Percentiles rank a stretch among this genome's conserved stretches.
phyloP scores from a whole-genome alignment of 2,888 invertebrate genomes.

The Ceriagrion tenellum region DNA sequence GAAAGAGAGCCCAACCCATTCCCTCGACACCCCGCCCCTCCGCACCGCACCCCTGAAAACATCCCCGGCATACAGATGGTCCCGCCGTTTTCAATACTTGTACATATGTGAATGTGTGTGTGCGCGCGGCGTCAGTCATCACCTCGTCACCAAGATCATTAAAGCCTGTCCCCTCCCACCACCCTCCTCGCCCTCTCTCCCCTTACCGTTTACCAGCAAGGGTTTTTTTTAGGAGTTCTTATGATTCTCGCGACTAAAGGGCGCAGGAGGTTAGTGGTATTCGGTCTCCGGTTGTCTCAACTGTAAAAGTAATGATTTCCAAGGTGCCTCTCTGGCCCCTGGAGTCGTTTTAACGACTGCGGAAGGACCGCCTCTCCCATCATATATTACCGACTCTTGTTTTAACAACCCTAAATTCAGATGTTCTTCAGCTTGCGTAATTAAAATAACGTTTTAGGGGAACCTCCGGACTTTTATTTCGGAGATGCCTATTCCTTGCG shows the following conservation, averaged over 20 bases:
- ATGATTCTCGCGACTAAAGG: background rate
- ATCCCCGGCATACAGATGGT: slow-evolving; percentile 36
- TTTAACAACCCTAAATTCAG: background rate
- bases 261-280: background rate
- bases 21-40: background rate
- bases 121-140: slow-evolving; percentile 35
- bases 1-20: slow-evolving; percentile 25
- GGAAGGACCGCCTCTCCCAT: background rate
- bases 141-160: slow-evolving; percentile 53
- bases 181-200: background rate
- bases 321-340: background rate
- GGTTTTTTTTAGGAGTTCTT: background rate
- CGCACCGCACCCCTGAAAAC: background rate
- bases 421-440: background rate
- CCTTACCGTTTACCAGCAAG: background rate
- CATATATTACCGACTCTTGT: background rate
- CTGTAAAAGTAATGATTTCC: slow-evolving; percentile 25
- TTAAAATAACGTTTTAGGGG: background rate
- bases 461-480: background rate
- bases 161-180: slow-evolving; percentile 35
- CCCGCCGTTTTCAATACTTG: background rate
- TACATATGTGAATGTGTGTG: background rate
- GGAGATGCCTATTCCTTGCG: background rate
- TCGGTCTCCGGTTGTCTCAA: slow-evolving; percentile 23
- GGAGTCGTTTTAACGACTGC: background rate